These are phyloP conservation scores for Semicossyphus pulcher DNA, from an alignment of 2,113 vertebrate genomes.

Conservation along the genomic window DNA sequence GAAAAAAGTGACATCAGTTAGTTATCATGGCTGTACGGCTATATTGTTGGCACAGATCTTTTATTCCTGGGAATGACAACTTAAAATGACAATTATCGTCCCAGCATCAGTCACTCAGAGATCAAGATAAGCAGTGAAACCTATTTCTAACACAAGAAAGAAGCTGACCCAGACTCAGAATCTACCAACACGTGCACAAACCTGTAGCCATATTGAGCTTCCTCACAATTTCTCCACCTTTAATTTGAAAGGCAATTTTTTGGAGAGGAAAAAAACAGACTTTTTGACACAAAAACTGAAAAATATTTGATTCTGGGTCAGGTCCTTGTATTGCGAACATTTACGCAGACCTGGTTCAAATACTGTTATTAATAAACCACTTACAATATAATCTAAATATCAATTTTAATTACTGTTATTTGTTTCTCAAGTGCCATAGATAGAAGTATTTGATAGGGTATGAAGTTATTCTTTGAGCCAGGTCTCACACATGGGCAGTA, in stretches of 20 bases:
- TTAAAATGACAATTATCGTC: neutral
- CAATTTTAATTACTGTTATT: neutral
- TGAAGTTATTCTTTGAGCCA: constrained; percentile 42
- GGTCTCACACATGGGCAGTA: constrained; percentile 53
- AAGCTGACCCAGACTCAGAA: constrained; percentile 46
- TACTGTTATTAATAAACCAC: neutral
- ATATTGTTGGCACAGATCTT: neutral
- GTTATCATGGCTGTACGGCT: neutral
- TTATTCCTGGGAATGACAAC: neutral
- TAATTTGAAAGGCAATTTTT: neutral
- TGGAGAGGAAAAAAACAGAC: neutral
- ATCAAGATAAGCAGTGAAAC: neutral
- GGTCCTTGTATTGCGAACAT: constrained; percentile 7
- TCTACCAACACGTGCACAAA: neutral
- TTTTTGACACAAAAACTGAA: neutral
- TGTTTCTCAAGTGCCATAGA: neutral
- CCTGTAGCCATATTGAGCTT: neutral
- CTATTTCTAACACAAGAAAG: constrained; percentile 22
- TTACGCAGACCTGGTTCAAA: constrained; percentile 43
- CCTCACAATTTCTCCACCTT: neutral
- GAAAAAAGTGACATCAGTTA: neutral
- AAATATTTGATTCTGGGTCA: constrained; percentile 32
- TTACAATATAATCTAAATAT: neutral
- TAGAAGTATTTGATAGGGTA: neutral
- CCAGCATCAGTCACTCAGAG: neutral